Evolutionary conservation across 1,140 invertebrate genomes (phyloP), one percentile per base, ranked within the genome.

Genomic region (Drosophila pseudoobscura): DNA sequence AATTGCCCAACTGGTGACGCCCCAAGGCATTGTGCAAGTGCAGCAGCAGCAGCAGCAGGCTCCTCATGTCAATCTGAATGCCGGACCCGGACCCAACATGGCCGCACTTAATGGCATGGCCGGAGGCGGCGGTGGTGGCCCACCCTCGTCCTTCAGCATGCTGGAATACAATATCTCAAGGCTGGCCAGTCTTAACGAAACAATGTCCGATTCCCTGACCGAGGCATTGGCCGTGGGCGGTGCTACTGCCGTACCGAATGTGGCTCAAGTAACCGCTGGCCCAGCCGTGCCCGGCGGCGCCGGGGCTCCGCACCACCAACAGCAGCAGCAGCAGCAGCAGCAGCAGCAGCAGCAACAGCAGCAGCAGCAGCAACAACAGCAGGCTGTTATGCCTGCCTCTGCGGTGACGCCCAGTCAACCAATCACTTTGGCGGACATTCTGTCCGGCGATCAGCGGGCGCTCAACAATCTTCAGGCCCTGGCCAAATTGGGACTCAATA

Each of bases 401-500:
- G 75, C 65, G 5, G 83, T 88, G 0, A 76, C 84, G 0, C 62
- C 93, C 71, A 90, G 92, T 6, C 89, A 91, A 51, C 80, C 93
- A 0, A 96, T 96, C 63, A 95, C 94, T 60, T 88, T 96, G 61
- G 95, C 94, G 8, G 96, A 96, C 83, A 92, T 97, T 56, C 93
- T 96, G 35, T 93, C 94, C 58, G 95, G 95, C 29, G 96, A 96
- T 88, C 94, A 94, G 89, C 95, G 96, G 91, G 95, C 96, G 41
- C 94, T 96, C 68, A 97, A 97, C 89, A 98, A 97, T 92, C 93
- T 97, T 55, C 96, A 97, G 89, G 96, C 96, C 15, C 93, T 98
- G 55, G 97, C 96, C 51, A 97, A 98, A 92, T 93, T 98, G 41
- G 96, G 96, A 78, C 92, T 95, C 45, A 95, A 94, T 49, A 93